Evolutionary conservation across 2,888 invertebrate species (phyloP), one percentile per base, ranked within the genome.

Genomic region (Rutpela maculata): DNA sequence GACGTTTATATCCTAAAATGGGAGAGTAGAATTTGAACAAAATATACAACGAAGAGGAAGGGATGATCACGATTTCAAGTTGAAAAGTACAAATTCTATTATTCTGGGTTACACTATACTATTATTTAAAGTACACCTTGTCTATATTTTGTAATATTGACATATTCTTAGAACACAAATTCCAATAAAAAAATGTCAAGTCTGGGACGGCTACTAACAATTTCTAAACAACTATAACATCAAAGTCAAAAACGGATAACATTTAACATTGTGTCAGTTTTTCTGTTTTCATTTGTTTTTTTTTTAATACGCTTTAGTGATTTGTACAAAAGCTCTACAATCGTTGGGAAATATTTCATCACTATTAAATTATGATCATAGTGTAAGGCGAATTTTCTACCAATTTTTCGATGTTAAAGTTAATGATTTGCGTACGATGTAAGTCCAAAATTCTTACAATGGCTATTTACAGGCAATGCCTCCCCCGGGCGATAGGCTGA

Each of bases 131-230:
- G 59, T 50, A 70, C 43, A 59, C 50, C 11, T 43, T 43, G 50
- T 50, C 6, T 31, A 56, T 60, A 70, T 15, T 69, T 69, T 43
- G 22, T 59, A 57, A 62, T 70, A 60, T 59, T 60, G 70, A 31
- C 62, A 31, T 57, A 60, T 31, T 12, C 18, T 43, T 60, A 43
- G 38, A 70, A 70, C 60, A 43, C 10, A 60, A 59, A 70, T 70
- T 18, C 12, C 59, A 18, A 43, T 57, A 22, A 43, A 38, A 31
- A 65, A 38, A 31, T 31, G 11, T 35, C 26, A 26, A 9, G 22
- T n/a, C 22, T 10, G 62, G 74, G 74, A 74, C 74, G 74, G 74
- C 67, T 74, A 74, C 74, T 67, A 74, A 74, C 74, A 74, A 59
- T 35, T 62, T 62, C 74, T 74, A 74, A 74, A 67, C 43, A 50